A percentile compares a stretch with the other conserved stretches of the same genome.
phyloP scores from a whole-genome alignment of 2,797 vertebrate species.

The Falco rusticolus region DNA sequence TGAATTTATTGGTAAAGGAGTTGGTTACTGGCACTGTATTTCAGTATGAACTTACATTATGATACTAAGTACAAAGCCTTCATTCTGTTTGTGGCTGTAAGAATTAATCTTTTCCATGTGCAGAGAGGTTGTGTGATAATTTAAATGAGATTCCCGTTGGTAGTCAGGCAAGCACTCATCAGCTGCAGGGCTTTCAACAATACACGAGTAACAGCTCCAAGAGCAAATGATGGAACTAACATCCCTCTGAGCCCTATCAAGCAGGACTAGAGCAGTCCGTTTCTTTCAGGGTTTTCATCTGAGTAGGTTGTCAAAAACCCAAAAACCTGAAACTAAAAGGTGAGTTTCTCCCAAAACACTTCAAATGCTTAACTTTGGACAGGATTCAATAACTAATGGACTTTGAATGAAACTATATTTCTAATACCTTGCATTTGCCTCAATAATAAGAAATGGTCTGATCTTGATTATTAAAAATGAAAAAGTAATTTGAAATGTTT shows the following conservation, averaged over 20 bases:
- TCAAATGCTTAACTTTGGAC: neutral
- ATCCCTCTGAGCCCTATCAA: neutral
- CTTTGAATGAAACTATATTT: neutral
- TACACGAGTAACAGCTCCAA: neutral
- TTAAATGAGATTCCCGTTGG: constrained; percentile 46
- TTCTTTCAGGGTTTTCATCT: neutral
- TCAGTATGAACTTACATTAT: constrained; percentile 51
- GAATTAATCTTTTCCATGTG: constrained; percentile 79
- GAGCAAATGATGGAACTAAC: neutral
- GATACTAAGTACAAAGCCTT: constrained; percentile 63
- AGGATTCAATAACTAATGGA: constrained; percentile 46
- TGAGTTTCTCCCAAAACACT: constrained; percentile 14
- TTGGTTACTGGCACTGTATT: constrained; percentile 50
- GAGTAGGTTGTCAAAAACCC: neutral
- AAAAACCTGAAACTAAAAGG: constrained; percentile 17
- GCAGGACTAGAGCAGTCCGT: neutral
- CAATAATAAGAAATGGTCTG: constrained; percentile 20
- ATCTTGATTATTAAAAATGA: constrained; percentile 60
- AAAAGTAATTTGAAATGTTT: constrained; percentile 66
- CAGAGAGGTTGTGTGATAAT: constrained; percentile 53
- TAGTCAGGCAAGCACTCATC: constrained; percentile 37
- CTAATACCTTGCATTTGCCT: constrained; percentile 15
- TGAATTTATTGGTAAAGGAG: constrained; percentile 59
- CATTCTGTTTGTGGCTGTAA: constrained; percentile 58
- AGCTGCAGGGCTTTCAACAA: constrained; percentile 43